A percentile compares a stretch with the other conserved stretches of the same genome.
phyloP scores from a whole-genome alignment of 2,113 vertebrate species.

The Theristicus caerulescens region DNA sequence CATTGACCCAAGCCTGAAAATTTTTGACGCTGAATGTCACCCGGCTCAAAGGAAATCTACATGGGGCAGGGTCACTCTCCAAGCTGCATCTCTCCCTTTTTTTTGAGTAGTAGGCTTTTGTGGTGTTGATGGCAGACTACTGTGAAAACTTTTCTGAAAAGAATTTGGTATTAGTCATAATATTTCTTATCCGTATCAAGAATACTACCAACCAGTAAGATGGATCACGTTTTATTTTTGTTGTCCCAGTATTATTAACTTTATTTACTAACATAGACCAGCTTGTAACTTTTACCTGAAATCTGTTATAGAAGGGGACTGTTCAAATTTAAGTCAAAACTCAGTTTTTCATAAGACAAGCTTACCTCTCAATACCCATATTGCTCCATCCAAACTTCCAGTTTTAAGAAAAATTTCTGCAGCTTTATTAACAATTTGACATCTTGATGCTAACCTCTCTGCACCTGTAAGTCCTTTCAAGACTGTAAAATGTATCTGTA shows the following conservation, averaged over 20 bases:
- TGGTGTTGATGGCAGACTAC: background rate
- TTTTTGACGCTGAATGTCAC: background rate
- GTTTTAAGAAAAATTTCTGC: conserved; percentile 87
- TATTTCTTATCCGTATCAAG: background rate
- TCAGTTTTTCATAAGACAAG: background rate
- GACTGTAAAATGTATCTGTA: conserved; percentile 81
- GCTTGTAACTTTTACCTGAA: background rate
- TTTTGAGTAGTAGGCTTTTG: background rate
- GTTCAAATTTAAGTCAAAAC: background rate
- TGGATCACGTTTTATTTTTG: background rate
- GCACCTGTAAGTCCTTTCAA: conserved; percentile 84
- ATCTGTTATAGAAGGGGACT: background rate
- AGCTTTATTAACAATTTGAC: conserved; percentile 86
- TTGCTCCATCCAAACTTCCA: conserved; percentile 82
- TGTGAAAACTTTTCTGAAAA: background rate
- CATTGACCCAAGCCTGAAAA: background rate
- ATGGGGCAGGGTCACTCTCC: background rate
- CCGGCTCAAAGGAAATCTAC: background rate
- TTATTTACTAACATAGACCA: background rate
- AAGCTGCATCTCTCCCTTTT: background rate
- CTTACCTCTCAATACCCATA: conserved; percentile 85
- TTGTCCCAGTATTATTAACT: background rate
- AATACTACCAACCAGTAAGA: background rate
- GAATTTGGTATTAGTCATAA: background rate
- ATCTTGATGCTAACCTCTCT: conserved; percentile 79